These are phyloP conservation scores for Chrysolina americana DNA, from an alignment of 2,888 invertebrate species.

Conservation along the genomic window DNA sequence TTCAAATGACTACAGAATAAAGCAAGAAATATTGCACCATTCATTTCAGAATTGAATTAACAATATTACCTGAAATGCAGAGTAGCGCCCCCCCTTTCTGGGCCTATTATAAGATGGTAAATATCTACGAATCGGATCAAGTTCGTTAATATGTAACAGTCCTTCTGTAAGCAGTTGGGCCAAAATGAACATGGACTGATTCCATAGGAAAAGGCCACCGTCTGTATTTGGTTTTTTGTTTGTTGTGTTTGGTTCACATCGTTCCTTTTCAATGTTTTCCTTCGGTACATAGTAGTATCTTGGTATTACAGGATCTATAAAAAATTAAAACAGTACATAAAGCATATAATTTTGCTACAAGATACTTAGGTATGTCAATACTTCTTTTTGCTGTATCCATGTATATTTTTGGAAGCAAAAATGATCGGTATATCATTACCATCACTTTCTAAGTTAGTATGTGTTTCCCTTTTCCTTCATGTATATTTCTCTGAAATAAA, in stretches of 20 bases:
- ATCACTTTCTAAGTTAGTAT: no score
- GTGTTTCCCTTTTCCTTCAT: no score
- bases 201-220: constrained; percentile 89
- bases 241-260: constrained; percentile 74
- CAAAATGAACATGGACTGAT: constrained; percentile 95
- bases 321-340: no score
- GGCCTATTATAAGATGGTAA: constrained; percentile 97
- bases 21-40: neutral
- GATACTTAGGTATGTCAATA: no score
- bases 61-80: constrained; percentile 94
- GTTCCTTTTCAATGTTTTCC: constrained; percentile 81
- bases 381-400: no score
- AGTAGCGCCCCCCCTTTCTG: constrained; percentile 91
- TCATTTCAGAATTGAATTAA: neutral
- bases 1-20: neutral
- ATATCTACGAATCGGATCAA: constrained; percentile 96
- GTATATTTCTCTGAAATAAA: neutral
- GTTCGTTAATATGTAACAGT: constrained; percentile 91
- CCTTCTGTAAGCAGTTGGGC: constrained; percentile 92
- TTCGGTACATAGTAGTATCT: constrained; percentile 92
- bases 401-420: no score
- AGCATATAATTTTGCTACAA: no score
- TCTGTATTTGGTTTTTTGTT: constrained; percentile 67
- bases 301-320: constrained; percentile 88
- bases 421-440: no score